Base-by-base conservation (phyloP, 2,888 invertebrate genomes). In the Plagiodera versicolora region DNA sequence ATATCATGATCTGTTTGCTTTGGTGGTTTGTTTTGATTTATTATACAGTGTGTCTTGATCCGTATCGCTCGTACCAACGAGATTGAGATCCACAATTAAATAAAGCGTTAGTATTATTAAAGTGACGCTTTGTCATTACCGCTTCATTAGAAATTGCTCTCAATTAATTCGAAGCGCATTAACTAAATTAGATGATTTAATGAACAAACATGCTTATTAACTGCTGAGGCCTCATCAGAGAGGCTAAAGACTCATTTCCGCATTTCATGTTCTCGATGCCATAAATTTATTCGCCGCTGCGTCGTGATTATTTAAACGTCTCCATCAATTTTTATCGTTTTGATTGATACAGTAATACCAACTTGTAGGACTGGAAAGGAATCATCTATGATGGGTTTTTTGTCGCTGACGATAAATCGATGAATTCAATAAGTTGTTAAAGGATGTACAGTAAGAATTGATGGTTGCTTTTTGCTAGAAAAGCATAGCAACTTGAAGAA, bases 101-200 rank as follows among this genome's bases (percentile, higher is more conserved):
- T 32, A 32, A 32, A 32, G 32, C 32, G 32, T 32, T 11, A 2
- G 10, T 32, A 32, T 10, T 11, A 32, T 32, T 32, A 11, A 32
- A 32, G 8, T 11, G 32, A 32, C 32, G 32, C 10, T 39, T 19
- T 52, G 39, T 44, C 28, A 53, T 53, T 44, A 53, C 45, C 16
- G 44, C 46, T 19, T 53, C 53, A 53, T 53, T 28, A 53, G 24
- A 53, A 44, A 35, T 44, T 35, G 28, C 32, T 20, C 46, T 20
- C 14, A 47, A 35, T 32, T 47, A 47, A 56, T 56, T 47, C 32
- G 19, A 47, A 18, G 47, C 28, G 14, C 18, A 47, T 47, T 47
- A 56, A 19, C 35, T 56, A 35, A 56, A 47, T 56, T 56, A 45
- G 48, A 47, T 20, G 55, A 56, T 56, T 56, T 47, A 47, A 48